Base-by-base conservation (phyloP, 1,140 invertebrate species). In the Tetramorium parvispinum region DNA sequence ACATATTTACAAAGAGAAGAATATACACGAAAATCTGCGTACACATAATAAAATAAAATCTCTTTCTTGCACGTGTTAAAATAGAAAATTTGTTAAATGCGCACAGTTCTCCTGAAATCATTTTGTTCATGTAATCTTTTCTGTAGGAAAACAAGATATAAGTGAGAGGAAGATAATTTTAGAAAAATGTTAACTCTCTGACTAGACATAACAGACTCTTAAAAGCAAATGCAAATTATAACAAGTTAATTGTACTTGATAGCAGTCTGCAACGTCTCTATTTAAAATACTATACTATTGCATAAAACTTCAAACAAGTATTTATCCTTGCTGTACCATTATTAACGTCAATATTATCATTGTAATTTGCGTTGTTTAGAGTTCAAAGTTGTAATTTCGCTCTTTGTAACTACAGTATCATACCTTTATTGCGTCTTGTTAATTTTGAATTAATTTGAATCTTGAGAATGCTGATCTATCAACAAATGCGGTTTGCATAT, bases 231-330 rank as follows among this genome's bases (percentile, higher is more conserved):
- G 27, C 24, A 49, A 68, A 81, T 81, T 53, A 70, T 53, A 37
- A 24, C 32, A 18, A 81, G 27, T 66, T 66, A 70, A 82, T 82
- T 27, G n/a, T 59, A 46, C 24, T 82, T 73, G 78, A 82, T 82
- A 57, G 27, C 43, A 46, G 59, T 18, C 8, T n/a, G 24, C 40
- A 27, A 32, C 16, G 51, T 43, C 21, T 73, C 24, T 66, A 46
- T 55, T n/a, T 55, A 37, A 55, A 43, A 46, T 27, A 32, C 27
- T 16, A 5, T 57, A n/a, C 18, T 49, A 21, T 51, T 51, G 37
- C 79, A 43, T n/a, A 27, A 59, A 27, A 46, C 40, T 10, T 55
- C 49, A 18, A 57, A n/a, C 24, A 76, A 46, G 24, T 27, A 4
- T 5, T 21, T 37, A 55, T 40, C 16, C 40, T 7, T 46, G 66